Evolutionary conservation across 92 coral and sea anemone species (phyloP).

Genomic region (Isaurus tuberculatus): DNA sequence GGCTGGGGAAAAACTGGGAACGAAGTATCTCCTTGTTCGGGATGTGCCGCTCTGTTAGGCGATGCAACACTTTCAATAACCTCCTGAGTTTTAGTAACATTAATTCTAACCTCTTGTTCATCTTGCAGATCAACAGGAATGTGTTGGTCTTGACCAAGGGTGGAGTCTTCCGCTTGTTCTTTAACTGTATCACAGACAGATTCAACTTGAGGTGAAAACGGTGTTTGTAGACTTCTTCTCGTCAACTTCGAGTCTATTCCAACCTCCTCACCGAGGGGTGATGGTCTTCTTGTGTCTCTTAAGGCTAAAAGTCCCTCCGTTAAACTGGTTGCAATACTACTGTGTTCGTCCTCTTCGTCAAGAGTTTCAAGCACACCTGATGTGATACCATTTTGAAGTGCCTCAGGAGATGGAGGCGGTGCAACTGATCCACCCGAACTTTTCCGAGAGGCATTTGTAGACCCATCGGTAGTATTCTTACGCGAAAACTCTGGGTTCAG

Average conservation of each 20-base stretch:
- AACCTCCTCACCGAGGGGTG: conserved; percentile 56
- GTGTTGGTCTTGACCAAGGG: background rate
- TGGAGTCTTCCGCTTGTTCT: background rate
- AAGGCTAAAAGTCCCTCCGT: conserved; percentile 38
- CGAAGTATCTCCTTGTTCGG: background rate
- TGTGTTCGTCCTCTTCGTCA: conserved; percentile 81
- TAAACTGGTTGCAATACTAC: conserved; percentile 65
- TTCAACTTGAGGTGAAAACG: background rate
- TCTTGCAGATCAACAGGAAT: background rate
- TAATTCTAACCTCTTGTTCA: background rate
- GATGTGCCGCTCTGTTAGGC: background rate
- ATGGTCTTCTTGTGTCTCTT: conserved; percentile 25
- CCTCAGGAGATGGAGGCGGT: conserved; percentile 93
- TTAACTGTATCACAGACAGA: background rate
- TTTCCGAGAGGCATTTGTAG: conserved; percentile 25
- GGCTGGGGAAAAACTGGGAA: conserved; percentile 59
- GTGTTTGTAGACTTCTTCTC: background rate
- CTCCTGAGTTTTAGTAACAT: background rate
- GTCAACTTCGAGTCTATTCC: conserved; percentile 14
- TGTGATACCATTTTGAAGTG: conserved; percentile 11
- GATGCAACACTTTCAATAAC: background rate
- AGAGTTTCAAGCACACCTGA: conserved; percentile 72
- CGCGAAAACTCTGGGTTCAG: conserved; percentile 44
- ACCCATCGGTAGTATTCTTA: conserved; percentile 52
- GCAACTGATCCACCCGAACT: conserved; percentile 71